Conservation (phyloP, 2,888 invertebrate genomes). For the Pemphredon lugubris region DNA sequence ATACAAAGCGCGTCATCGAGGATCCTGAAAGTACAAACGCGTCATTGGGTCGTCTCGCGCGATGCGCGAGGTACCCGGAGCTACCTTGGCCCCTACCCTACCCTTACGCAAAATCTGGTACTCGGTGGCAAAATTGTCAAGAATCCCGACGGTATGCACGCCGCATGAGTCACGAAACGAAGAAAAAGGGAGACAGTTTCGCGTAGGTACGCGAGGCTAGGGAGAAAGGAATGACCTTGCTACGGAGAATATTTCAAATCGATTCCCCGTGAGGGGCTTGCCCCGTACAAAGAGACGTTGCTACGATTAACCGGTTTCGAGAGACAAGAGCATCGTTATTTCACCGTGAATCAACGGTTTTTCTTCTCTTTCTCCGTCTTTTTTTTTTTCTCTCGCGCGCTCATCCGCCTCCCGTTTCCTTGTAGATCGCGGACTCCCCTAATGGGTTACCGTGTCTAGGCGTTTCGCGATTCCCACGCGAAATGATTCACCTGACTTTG, state of each 20-base stretch:
- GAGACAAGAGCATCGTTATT: slow-evolving; percentile 39
- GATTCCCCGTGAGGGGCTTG: slow-evolving; percentile 15
- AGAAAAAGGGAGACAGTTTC: slow-evolving; percentile 57
- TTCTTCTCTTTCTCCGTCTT: no score
- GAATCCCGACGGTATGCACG: slow-evolving; percentile 27
- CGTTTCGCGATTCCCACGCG: slow-evolving; percentile 45
- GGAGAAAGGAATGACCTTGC: slow-evolving; percentile 65
- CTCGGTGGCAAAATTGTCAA: neutral
- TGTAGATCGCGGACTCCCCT: neutral
- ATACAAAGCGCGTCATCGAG: no score
- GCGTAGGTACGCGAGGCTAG: slow-evolving; percentile 52
- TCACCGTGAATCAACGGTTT: slow-evolving; percentile 46
- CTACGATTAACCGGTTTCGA: slow-evolving; percentile 47
- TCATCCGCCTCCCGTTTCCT: slow-evolving; percentile 28
- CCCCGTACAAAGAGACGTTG: slow-evolving; percentile 27
- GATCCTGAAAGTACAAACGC: no score
- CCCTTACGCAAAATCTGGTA: neutral
- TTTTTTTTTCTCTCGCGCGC: no score
- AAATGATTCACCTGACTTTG: slow-evolving; percentile 46
- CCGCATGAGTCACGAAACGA: slow-evolving; percentile 34
- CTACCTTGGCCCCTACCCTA: neutral
- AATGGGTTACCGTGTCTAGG: slow-evolving; percentile 40
- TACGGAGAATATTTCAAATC: slow-evolving; percentile 55
- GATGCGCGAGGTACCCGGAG: no score
- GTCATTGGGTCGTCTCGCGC: no score